phyloP scores from a whole-genome alignment of 2,888 invertebrate species.

The Epinotia brunnichana region DNA sequence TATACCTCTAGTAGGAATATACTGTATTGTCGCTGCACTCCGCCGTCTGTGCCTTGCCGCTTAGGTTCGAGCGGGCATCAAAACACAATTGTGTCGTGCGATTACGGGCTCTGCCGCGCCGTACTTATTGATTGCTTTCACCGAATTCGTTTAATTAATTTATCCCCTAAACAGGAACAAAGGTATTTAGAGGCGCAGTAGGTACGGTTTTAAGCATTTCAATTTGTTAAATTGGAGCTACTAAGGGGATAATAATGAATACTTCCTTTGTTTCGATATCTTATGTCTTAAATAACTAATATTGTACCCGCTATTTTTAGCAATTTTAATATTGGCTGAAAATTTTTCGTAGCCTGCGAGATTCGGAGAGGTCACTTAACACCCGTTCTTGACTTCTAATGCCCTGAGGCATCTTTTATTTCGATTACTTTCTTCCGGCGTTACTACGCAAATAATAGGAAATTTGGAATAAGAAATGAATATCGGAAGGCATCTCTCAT shows the following conservation, averaged over 20 bases:
- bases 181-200: conserved; percentile 20
- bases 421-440: neutral
- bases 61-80: conserved; percentile 57
- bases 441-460: neutral
- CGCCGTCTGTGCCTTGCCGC: neutral
- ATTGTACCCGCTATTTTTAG: neutral
- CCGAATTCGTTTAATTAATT: conserved; percentile 62
- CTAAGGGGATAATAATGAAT: neutral
- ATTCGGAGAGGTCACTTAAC: neutral
- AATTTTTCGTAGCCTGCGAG: neutral
- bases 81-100: conserved; percentile 69
- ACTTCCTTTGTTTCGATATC: neutral
- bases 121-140: conserved; percentile 67
- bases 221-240: conserved; percentile 5
- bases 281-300: neutral
- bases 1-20: neutral
- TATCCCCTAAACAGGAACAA: conserved; percentile 45
- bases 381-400: neutral
- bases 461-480: neutral
- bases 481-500: too few species aligned
- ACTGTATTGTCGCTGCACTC: neutral
- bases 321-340: neutral
- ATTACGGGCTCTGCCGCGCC: conserved; percentile 67
- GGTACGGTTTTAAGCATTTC: conserved; percentile 9
- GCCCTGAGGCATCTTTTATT: neutral